phyloP scores from a whole-genome alignment of 2,113 vertebrate genomes.

The Apeltes quadracus region DNA sequence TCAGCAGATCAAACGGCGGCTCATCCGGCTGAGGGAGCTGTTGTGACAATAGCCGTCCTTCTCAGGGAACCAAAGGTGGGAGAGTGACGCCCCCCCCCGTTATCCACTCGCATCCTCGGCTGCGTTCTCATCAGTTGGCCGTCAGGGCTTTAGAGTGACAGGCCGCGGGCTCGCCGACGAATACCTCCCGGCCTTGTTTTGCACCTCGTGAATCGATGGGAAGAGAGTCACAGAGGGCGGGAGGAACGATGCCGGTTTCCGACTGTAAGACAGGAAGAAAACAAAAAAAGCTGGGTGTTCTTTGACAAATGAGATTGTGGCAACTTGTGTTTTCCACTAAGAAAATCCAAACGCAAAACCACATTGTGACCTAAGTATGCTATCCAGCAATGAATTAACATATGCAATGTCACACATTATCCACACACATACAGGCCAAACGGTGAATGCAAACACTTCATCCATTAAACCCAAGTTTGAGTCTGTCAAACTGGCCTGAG shows the following conservation, averaged over 20 bases:
- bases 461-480: constrained; percentile 42
- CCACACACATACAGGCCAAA: background rate
- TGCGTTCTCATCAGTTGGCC: constrained; percentile 66
- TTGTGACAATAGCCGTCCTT: constrained; percentile 64
- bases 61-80: constrained; percentile 42
- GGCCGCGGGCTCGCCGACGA: constrained; percentile 46
- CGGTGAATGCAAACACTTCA: constrained; percentile 22
- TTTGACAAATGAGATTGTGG: background rate
- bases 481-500: constrained; percentile 19
- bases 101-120: constrained; percentile 55
- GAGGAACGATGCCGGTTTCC: constrained; percentile 1
- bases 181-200: constrained; percentile 37
- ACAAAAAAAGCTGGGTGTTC: background rate
- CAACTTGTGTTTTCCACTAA: background rate
- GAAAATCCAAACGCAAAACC: background rate
- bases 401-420: background rate
- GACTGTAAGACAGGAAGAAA: background rate
- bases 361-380: background rate
- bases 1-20: constrained; percentile 28
- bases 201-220: constrained; percentile 44
- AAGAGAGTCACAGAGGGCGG: background rate
- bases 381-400: constrained; percentile 9
- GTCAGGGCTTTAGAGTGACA: constrained; percentile 53
- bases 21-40: constrained; percentile 55
- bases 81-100: constrained; percentile 52